Percentiles rank a stretch among this genome's conserved stretches.
These are phyloP conservation scores for Sylvietta virens DNA, from an alignment of 2,113 vertebrate genomes.

Conservation along the genomic window DNA sequence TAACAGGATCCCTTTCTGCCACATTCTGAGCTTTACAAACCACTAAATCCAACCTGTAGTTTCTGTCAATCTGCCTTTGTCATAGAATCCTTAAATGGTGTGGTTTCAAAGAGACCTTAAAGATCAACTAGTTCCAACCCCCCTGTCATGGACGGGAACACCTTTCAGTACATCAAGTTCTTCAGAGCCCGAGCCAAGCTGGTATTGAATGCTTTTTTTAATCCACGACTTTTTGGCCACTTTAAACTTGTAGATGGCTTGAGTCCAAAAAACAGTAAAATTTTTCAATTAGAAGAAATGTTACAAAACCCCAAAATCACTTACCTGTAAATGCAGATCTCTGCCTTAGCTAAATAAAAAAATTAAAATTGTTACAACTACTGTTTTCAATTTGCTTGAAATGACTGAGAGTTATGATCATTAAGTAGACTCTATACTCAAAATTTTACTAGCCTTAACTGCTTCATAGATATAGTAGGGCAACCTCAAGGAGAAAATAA, in stretches of 20 bases:
- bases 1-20: neutral
- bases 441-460: neutral
- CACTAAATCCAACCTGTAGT: neutral
- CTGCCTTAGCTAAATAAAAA: neutral
- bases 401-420: neutral
- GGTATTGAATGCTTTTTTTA: neutral
- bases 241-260: neutral
- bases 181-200: neutral
- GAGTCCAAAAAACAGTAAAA: neutral
- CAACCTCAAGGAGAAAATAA: neutral
- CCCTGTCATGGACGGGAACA: neutral
- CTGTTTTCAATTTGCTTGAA: neutral
- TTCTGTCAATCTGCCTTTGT: neutral
- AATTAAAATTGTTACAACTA: neutral
- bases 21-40: neutral
- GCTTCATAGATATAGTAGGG: neutral
- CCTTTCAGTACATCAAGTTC: neutral
- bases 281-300: neutral
- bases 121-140: fast-evolving
- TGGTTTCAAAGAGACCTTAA: neutral
- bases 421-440: neutral
- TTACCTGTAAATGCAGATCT: neutral
- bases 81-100: neutral
- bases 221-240: neutral
- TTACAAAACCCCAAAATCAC: neutral